A percentile compares a stretch with the other conserved stretches of the same genome.
Conservation (phyloP, 1,140 invertebrate genomes). For the silkworm (Bombyx mori) region ASM3026992v2 NC_085129.1:11711501-11712000, state of each 20-base stretch:
- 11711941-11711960: constrained; percentile 15
- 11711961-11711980: constrained; percentile 12
- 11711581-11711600: too few relatives aligned
- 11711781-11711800: background rate
- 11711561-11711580: too few relatives aligned
- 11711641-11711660: background rate
- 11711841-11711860: constrained; percentile 26
- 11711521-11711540: background rate
- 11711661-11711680: background rate
- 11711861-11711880: constrained; percentile 38
- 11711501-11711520: background rate
- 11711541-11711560: too few relatives aligned
- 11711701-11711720: too few relatives aligned
- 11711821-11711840: constrained; percentile 23
- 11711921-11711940: constrained; percentile 18
- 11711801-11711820: constrained; percentile 8
- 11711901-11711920: constrained; percentile 19
- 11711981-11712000: constrained; percentile 2
- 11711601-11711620: too few relatives aligned
- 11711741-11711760: background rate
- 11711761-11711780: background rate
- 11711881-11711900: constrained; percentile 27
- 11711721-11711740: too few relatives aligned
- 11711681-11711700: background rate
- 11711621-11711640: too few relatives aligned